Base-by-base conservation (phyloP, 2,888 invertebrate genomes). In the Elgonia sp. region DNA sequence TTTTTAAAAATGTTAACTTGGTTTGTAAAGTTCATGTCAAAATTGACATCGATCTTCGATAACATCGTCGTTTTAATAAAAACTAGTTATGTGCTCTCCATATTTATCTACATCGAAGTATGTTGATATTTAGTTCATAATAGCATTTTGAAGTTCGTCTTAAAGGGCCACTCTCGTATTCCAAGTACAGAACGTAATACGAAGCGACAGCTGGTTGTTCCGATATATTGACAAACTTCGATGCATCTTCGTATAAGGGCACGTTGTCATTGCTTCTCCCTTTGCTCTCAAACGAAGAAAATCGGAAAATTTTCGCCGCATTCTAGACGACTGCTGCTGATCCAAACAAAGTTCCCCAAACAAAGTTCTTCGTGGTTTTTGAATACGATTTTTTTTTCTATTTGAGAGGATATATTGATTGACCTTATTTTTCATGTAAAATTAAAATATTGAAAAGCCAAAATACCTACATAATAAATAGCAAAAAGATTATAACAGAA, bases 181-280 rank as follows among this genome's bases (percentile, higher is more conserved):
- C 73, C 73, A 60, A 57, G 76, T 83, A 76, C 62, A 37, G 40
- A 81, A 42, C 81, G 76, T 67, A 75, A 75, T 69, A 67, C 62
- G 42, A 85, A 85, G 91, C 90, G 91, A 91, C 92, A 91, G 90
- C 90, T 91, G 92, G 89, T 79, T 90, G 84, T 73, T 65, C 90
- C 89, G 88, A 90, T 90, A 91, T 92, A 92, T 93, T 92, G 91
- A 91, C 91, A 91, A 93, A 92, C 89, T 92, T 92, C 76, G 65
- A 80, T 72, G 77, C 83, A 60, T 63, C 50, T 40, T 76, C 40
- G 29, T 40, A 42, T 40, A 57, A 79, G 55, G 63, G 62, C 39
- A 79, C 84, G 82, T 80, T 87, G 89, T 89, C 90, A 84, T 72
- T 73, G 89, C 84, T 89, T 84, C 70, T 29, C 63, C 85, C 81